Percentiles rank a stretch among this genome's conserved stretches.
Conservation (phyloP, 2,888 invertebrate species). For the Ophion obscuratus region DNA sequence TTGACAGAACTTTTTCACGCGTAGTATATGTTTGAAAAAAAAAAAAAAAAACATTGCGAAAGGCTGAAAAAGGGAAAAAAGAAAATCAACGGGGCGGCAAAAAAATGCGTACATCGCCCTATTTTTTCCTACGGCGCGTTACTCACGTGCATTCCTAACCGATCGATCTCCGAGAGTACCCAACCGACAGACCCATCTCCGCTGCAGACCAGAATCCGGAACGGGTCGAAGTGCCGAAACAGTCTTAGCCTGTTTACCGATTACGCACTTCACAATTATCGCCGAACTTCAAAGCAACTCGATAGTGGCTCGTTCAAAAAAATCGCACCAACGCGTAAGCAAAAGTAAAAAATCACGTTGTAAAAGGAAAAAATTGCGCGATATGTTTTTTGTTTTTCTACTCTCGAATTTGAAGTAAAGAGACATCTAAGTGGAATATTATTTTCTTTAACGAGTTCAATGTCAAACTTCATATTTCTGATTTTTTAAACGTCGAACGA, state of each 20-base stretch:
- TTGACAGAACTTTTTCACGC: too few species aligned
- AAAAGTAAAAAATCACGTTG: too few species aligned
- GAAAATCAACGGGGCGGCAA: conserved; percentile 56
- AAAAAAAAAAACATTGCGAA: not conserved
- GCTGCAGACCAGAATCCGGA: conserved; percentile 97
- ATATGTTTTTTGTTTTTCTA: too few species aligned
- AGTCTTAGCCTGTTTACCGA: conserved; percentile 88
- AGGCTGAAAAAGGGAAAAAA: conserved; percentile 65
- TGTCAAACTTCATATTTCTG: too few species aligned
- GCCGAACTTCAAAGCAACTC: not conserved
- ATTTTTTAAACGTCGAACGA: too few species aligned
- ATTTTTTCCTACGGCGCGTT: conserved; percentile 58
- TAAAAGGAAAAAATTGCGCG: too few species aligned
- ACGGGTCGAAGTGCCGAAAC: conserved; percentile 97
- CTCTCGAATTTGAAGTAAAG: too few species aligned
- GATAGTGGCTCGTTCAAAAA: not conserved
- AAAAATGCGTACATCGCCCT: conserved; percentile 70
- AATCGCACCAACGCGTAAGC: too few species aligned
- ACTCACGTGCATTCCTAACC: conserved; percentile 97
- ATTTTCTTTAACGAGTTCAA: too few species aligned
- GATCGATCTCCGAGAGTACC: conserved; percentile 98
- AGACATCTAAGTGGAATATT: too few species aligned
- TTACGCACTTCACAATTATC: conserved; percentile 52
- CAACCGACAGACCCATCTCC: conserved; percentile 99
- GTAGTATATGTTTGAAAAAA: not conserved